Evolutionary conservation across 2,797 vertebrate species (phyloP).

Genomic region (Onychomys arenicola): DNA sequence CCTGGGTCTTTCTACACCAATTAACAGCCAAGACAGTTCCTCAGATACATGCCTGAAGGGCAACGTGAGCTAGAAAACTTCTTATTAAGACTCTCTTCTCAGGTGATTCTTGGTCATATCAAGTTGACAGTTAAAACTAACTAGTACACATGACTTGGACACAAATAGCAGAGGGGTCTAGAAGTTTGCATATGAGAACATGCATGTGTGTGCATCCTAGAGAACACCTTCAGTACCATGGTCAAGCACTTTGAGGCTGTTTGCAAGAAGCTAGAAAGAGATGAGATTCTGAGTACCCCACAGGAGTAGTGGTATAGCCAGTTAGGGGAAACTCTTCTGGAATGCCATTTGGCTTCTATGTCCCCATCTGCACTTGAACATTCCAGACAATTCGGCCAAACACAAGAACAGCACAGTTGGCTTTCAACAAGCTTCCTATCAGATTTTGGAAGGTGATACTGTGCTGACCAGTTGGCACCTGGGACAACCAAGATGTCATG

Average conservation of each 20-base stretch:
- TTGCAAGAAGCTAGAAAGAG: neutral
- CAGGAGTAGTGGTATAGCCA: neutral
- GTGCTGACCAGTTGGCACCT: neutral
- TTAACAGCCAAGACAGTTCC: neutral
- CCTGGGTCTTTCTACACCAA: neutral
- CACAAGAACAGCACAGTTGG: neutral
- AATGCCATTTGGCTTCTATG: neutral
- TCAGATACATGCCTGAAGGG: neutral
- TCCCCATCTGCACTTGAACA: neutral
- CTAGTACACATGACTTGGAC: neutral
- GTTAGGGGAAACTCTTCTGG: neutral
- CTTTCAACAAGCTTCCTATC: neutral
- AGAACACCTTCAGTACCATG: neutral
- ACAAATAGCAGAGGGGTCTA: neutral
- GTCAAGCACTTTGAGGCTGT: neutral
- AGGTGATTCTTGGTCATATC: neutral
- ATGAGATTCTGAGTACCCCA: neutral
- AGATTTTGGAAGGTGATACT: conserved; percentile 44
- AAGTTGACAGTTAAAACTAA: neutral
- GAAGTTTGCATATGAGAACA: neutral
- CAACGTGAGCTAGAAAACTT: neutral
- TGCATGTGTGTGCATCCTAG: neutral
- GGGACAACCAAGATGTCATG: neutral
- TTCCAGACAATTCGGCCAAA: neutral
- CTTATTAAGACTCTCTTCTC: neutral